A percentile compares a stretch with the other conserved stretches of the same genome.
phyloP scores from a whole-genome alignment of 2,888 invertebrate genomes.

The Hipparchia semele region DNA sequence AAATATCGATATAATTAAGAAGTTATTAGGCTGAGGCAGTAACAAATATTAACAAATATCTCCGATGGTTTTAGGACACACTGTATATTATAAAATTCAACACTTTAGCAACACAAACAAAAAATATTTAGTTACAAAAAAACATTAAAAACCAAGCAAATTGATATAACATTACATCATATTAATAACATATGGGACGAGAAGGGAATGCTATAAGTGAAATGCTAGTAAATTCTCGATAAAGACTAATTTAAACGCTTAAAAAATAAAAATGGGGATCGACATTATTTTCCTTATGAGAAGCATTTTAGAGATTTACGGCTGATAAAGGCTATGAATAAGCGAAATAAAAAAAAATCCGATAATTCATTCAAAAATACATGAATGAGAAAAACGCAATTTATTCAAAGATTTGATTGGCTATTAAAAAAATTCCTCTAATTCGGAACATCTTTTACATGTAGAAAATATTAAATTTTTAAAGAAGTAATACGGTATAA shows the following conservation, averaged over 20 bases:
- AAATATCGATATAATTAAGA: background rate
- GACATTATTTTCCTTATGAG: background rate
- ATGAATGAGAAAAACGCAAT: too few relatives aligned
- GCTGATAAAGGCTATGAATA: too few relatives aligned
- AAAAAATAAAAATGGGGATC: background rate
- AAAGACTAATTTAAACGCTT: too few relatives aligned
- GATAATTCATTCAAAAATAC: too few relatives aligned
- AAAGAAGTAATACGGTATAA: background rate
- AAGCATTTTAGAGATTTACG: background rate
- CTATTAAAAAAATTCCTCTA: too few relatives aligned
- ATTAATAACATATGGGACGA: background rate
- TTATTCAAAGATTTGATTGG: too few relatives aligned
- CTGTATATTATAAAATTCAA: conserved; percentile 5
- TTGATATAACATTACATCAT: background rate
- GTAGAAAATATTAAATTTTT: too few relatives aligned
- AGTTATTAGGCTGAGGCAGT: background rate
- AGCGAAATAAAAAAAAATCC: too few relatives aligned
- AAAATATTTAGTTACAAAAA: background rate
- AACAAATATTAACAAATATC: background rate
- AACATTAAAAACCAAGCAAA: background rate
- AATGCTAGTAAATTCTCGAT: too few relatives aligned
- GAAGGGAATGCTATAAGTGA: background rate
- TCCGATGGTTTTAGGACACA: conserved; percentile 1
- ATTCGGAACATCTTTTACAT: too few relatives aligned
- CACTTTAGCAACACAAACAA: background rate